phyloP scores from a whole-genome alignment of 1,140 invertebrate genomes.

The Meteorus sp. region DNA sequence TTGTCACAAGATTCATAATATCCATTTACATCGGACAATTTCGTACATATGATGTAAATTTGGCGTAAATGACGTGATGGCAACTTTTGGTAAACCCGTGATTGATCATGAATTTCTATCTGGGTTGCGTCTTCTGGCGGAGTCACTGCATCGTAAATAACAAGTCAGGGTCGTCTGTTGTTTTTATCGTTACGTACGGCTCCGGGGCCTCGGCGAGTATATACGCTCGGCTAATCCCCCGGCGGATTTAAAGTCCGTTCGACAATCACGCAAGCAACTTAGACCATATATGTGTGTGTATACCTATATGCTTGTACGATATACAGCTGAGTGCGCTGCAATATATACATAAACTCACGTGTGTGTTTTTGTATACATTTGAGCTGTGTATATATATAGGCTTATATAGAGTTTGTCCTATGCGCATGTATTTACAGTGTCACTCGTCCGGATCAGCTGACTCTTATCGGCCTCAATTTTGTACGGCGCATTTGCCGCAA shows the following conservation, averaged over 20 bases:
- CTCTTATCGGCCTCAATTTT: constrained; percentile 17
- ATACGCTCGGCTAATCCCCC: constrained; percentile 15
- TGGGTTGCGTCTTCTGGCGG: neutral
- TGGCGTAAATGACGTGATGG: no score
- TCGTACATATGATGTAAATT: no score
- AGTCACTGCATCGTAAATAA: constrained; percentile 28
- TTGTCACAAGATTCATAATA: no score
- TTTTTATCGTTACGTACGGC: constrained; percentile 26
- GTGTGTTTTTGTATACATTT: constrained; percentile 3
- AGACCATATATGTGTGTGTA: constrained; percentile 5
- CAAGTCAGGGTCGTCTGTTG: constrained; percentile 18
- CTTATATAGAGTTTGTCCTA: neutral
- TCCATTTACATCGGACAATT: no score
- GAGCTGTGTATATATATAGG: neutral
- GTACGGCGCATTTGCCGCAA: constrained; percentile 7
- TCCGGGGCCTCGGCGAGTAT: constrained; percentile 17
- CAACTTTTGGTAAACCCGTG: no score
- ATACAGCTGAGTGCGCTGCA: no score
- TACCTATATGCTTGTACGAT: neutral
- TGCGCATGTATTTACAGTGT: neutral
- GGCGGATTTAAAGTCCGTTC: constrained; percentile 29
- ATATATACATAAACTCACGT: no score
- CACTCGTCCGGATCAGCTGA: constrained; percentile 9
- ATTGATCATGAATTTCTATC: neutral
- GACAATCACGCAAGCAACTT: constrained; percentile 28